phyloP scores from a whole-genome alignment of 2,888 invertebrate genomes.

The Lamellibrachia columna region DNA sequence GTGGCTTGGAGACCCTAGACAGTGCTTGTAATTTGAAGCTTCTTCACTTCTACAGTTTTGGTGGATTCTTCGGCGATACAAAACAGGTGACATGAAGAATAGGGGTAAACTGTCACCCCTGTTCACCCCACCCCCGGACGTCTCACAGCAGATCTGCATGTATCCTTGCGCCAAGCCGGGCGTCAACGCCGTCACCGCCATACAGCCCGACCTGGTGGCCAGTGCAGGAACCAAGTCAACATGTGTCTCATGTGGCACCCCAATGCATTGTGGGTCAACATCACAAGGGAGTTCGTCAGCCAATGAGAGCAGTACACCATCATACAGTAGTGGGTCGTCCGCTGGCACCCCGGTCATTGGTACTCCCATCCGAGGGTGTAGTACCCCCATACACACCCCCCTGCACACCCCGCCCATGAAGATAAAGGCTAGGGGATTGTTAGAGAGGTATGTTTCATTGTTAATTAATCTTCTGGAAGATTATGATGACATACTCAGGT shows the following conservation, averaged over 20 bases:
- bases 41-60: background rate
- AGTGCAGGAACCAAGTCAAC: conserved; percentile 23
- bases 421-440: conserved; percentile 56
- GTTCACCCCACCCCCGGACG: background rate
- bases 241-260: conserved; percentile 25
- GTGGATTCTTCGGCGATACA: background rate
- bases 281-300: background rate
- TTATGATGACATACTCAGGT: background rate
- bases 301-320: background rate
- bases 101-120: background rate
- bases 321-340: conserved; percentile 25
- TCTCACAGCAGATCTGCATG: conserved; percentile 36
- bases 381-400: conserved; percentile 42
- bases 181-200: conserved; percentile 49
- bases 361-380: conserved; percentile 41
- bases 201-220: conserved; percentile 51
- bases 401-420: conserved; percentile 52
- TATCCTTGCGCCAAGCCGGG: conserved; percentile 55
- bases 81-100: background rate
- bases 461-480: background rate
- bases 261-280: conserved; percentile 21
- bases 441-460: conserved; percentile 53
- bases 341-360: conserved; percentile 26
- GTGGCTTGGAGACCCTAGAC: no score
- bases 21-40: background rate